Conservation (phyloP, 2,888 invertebrate species). For the Drosophila atripex region DNA sequence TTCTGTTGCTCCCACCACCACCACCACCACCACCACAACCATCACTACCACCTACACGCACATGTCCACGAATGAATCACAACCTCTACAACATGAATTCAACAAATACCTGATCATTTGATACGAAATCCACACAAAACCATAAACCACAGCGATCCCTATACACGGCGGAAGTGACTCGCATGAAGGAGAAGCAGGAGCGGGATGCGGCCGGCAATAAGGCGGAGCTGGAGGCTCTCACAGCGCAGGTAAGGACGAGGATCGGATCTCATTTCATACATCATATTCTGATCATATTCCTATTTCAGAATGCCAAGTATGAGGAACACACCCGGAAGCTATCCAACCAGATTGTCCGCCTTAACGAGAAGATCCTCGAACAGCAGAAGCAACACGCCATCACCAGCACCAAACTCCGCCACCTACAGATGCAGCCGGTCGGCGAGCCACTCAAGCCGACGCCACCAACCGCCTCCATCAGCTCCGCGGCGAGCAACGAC, state of each 20-base stretch:
- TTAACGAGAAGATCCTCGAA: conserved; percentile 82
- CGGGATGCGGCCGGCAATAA: conserved; percentile 70
- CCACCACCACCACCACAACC: neutral
- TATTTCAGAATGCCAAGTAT: conserved; percentile 64
- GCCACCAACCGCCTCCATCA: conserved; percentile 1
- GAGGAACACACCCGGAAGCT: conserved; percentile 81
- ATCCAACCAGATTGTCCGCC: conserved; percentile 80
- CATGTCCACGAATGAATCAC: neutral
- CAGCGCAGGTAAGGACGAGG: conserved; percentile 72
- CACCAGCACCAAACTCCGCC: conserved; percentile 79
- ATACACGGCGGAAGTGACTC: conserved; percentile 82
- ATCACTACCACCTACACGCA: neutral
- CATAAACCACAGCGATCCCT: conserved; percentile 78
- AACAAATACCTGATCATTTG: conserved; percentile 10
- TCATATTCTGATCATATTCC: neutral
- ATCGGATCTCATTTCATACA: conserved; percentile 3
- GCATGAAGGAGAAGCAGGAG: conserved; percentile 83
- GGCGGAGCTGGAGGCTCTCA: conserved; percentile 68
- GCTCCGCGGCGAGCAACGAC: conserved; percentile 23
- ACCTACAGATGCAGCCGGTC: conserved; percentile 57
- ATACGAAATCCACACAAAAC: conserved; percentile 26
- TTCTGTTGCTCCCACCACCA: conserved; percentile 13
- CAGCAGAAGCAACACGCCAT: conserved; percentile 82
- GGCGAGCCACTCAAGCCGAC: neutral
- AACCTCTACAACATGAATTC: neutral